Percentiles rank a stretch among this genome's conserved stretches.
phyloP scores from a whole-genome alignment of 1,140 invertebrate genomes.

The Diorhabda elongata region DNA sequence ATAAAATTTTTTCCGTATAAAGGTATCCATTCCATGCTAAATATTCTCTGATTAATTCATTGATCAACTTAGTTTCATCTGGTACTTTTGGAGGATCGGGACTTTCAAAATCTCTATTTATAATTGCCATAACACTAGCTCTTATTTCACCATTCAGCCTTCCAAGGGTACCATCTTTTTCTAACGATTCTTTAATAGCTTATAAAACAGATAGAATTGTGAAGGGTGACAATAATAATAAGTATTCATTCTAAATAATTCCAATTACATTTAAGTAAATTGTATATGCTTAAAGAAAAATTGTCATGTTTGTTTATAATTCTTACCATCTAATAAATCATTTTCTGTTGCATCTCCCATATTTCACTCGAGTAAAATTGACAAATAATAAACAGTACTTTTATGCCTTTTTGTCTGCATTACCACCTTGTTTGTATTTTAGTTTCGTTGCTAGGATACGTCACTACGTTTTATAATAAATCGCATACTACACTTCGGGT shows the following conservation, averaged over 20 bases:
- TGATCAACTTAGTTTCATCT: conserved; percentile 51
- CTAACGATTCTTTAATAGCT: conserved; percentile 43
- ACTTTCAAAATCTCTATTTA: conserved; percentile 35
- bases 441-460: no score
- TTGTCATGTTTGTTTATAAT: neutral
- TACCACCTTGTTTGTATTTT: no score
- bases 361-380: neutral
- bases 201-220: conserved; percentile 5
- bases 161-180: conserved; percentile 40
- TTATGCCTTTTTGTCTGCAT: no score
- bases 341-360: conserved; percentile 35
- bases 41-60: conserved; percentile 53
- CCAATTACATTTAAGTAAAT: no score
- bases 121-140: conserved; percentile 41
- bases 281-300: no score
- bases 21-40: conserved; percentile 55
- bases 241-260: no score
- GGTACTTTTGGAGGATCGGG: conserved; percentile 43
- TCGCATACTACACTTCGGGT: no score
- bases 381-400: no score
- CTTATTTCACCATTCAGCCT: conserved; percentile 43
- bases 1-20: conserved; percentile 52
- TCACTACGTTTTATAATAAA: no score
- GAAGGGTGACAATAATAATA: neutral
- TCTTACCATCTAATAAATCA: conserved; percentile 37